These are phyloP conservation scores for Monochamus saltuarius DNA, from an alignment of 1,140 invertebrate genomes.

Conservation along the genomic window DNA sequence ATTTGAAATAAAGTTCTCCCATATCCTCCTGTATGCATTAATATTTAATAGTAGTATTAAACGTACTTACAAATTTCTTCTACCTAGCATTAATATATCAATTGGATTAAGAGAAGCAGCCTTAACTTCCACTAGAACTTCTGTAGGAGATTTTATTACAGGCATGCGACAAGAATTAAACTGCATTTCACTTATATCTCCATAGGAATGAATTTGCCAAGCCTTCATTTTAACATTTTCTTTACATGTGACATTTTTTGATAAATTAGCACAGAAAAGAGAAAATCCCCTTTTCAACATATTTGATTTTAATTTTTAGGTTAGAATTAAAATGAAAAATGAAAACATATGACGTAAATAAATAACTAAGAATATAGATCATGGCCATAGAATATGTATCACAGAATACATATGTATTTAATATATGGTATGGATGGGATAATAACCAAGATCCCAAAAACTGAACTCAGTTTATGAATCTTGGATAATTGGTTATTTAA, in stretches of 20 bases:
- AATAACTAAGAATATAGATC: too few species aligned
- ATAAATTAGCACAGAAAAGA: too few species aligned
- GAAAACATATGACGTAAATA: too few species aligned
- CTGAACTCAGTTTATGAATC: too few species aligned
- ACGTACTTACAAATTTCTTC: neutral
- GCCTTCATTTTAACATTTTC: slow-evolving; percentile 59
- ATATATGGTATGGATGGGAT: too few species aligned
- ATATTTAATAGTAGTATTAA: neutral
- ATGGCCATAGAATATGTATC: too few species aligned
- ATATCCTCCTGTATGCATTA: slow-evolving; percentile 66
- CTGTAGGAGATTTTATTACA: slow-evolving; percentile 65
- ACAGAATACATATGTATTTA: too few species aligned
- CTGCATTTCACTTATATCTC: slow-evolving; percentile 66
- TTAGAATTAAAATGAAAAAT: too few species aligned
- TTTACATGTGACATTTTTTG: neutral
- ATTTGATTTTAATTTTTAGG: too few species aligned
- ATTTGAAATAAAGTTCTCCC: slow-evolving; percentile 69
- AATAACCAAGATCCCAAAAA: too few species aligned
- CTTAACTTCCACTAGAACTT: slow-evolving; percentile 78
- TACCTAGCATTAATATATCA: slow-evolving; percentile 82
- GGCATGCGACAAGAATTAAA: slow-evolving; percentile 65
- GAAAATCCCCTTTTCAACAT: too few species aligned
- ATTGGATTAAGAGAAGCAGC: slow-evolving; percentile 90
- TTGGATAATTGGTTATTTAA: too few species aligned
- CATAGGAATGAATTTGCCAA: slow-evolving; percentile 79